Base-by-base conservation (phyloP, 2,888 invertebrate species). In the Lycia hirtaria region DNA sequence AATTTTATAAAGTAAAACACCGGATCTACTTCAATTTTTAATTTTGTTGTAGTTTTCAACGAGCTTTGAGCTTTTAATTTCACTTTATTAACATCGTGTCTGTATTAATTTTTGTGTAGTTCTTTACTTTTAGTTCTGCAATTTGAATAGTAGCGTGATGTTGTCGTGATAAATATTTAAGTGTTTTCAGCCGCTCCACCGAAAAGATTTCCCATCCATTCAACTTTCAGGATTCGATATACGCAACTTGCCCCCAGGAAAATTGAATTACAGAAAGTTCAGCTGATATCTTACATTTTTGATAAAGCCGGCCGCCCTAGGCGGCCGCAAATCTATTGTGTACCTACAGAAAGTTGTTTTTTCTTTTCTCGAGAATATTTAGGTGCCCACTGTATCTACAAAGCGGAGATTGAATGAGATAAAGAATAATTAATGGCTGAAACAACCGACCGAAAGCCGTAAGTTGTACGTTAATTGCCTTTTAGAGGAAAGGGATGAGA, bases 401-500 rank as follows among this genome's bases (percentile, higher is more conserved):
- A 30, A 58, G 51, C 48, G 44, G 40, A 63, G 63, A 52, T 53
- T 47, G 52, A 57, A 62, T 62, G 51, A 49, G 61, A 50, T 53
- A 53, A 54, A 60, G 68, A 64, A 64, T 53, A 62, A 65, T 63
- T 61, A 62, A 60, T 63, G 56, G 50, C 30, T 59, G 52, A 54
- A 64, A 56, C 64, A 61, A 61, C 62, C 56, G 59, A 59, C 60
- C 56, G 56, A 57, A 56, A 60, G 62, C 61, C 65, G 64, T 65
- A 65, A 60, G 64, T 65, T 62, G 56, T 57, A 61, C 61, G 67
- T 69, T 68, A 67, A 73, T 74, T 72, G 64, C 71, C 68, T 71
- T 68, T 64, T 66, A 63, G 69, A 69, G 72, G 69, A 72, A 75
- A 69, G 64, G 72, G 71, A 72, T 69, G 69, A 71, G 70, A 73